A percentile compares a stretch with the other conserved stretches of the same genome.
Conservation (phyloP, 2,888 invertebrate genomes). For the Drosophila merina region DNA sequence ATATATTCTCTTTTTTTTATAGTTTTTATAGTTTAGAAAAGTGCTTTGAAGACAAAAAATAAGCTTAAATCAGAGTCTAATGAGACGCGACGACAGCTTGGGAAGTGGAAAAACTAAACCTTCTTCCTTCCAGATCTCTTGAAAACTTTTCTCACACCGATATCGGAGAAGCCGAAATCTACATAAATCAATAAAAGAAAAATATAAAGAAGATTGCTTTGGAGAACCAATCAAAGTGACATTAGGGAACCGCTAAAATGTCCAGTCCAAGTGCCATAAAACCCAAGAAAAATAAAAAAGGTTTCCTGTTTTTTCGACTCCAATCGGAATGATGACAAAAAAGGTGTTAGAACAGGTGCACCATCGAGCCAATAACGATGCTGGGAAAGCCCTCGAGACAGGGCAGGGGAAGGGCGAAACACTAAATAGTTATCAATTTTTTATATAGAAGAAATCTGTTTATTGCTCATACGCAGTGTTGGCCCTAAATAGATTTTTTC, state of each 20-base stretch:
- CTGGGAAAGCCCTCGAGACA: constrained; percentile 57
- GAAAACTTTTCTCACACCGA: constrained; percentile 23
- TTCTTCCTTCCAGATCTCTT: background rate
- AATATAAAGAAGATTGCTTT: constrained; percentile 19
- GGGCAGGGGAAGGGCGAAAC: background rate
- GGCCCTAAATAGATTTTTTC: constrained; percentile 5
- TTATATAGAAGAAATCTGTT: constrained; percentile 22
- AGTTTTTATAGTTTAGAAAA: constrained; percentile 30
- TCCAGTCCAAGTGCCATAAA: constrained; percentile 45
- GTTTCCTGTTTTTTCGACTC: constrained; percentile 7
- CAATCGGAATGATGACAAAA: background rate
- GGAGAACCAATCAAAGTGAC: constrained; percentile 63
- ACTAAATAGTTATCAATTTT: constrained; percentile 21
- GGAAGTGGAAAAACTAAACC: constrained; percentile 12
- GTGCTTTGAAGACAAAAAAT: background rate
- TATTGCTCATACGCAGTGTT: constrained; percentile 52
- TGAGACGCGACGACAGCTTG: constrained; percentile 37
- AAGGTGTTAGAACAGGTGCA: constrained; percentile 43
- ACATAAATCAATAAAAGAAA: constrained; percentile 48
- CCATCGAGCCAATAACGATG: constrained; percentile 8
- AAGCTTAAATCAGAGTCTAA: constrained; percentile 35
- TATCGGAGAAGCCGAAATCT: constrained; percentile 15
- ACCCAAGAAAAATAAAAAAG: constrained; percentile 7
- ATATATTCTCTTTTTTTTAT: constrained; percentile 8
- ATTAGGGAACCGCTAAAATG: constrained; percentile 64